A percentile compares a stretch with the other conserved stretches of the same genome.
phyloP scores from a whole-genome alignment of 2,888 invertebrate species.

The Eubasilissa splendida region DNA sequence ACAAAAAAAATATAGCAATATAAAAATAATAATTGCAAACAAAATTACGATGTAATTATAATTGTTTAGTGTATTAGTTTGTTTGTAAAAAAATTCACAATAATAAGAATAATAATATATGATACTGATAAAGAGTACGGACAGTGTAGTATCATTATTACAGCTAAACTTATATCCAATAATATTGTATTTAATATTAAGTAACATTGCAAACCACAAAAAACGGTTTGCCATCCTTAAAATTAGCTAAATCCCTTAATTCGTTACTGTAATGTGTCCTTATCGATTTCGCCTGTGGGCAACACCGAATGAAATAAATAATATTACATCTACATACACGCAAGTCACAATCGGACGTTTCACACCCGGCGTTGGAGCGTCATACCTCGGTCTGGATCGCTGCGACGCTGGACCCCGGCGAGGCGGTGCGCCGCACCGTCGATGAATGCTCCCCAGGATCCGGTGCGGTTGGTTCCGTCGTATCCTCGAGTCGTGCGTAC shows the following conservation, averaged over 20 bases:
- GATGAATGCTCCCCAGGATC: not conserved
- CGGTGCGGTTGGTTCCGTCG: not conserved
- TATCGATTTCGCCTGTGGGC: not conserved
- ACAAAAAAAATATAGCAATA: too few relatives aligned
- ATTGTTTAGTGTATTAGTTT: too few relatives aligned
- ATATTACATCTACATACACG: constrained; percentile 18
- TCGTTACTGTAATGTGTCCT: constrained; percentile 8
- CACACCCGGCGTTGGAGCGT: too few relatives aligned
- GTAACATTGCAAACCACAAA: constrained; percentile 5
- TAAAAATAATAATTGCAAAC: too few relatives aligned
- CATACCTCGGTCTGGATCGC: not conserved
- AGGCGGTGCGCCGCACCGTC: not conserved
- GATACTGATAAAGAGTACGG: constrained; percentile 10
- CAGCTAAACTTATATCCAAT: constrained; percentile 8
- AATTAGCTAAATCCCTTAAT: constrained; percentile 22
- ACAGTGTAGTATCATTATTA: constrained; percentile 17
- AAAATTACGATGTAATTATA: too few relatives aligned
- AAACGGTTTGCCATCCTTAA: constrained; percentile 1
- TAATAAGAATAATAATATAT: too few relatives aligned
- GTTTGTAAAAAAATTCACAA: too few relatives aligned
- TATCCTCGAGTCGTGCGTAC: not conserved
- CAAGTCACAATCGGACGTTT: not conserved
- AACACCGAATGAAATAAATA: constrained; percentile 16
- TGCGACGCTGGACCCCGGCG: not conserved
- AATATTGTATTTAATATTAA: constrained; percentile 10